These are phyloP conservation scores for Acronicta alni DNA, from an alignment of 2,888 invertebrate genomes.

Conservation along the genomic window DNA sequence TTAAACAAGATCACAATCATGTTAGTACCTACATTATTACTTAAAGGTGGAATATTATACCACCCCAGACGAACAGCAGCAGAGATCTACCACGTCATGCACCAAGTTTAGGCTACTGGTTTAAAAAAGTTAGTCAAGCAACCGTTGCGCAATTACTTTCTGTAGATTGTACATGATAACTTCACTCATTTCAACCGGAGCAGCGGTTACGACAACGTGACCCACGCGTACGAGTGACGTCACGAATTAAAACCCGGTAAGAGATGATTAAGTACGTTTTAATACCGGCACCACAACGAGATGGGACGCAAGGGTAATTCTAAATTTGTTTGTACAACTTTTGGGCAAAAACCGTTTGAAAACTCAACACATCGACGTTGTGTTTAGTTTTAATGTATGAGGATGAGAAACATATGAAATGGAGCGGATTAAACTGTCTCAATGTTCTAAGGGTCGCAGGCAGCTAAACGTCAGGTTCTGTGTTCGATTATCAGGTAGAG, in stretches of 20 bases:
- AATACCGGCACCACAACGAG: constrained; percentile 44
- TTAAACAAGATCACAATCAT: too few relatives aligned
- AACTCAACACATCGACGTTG: constrained; percentile 11
- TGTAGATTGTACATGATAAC: constrained; percentile 6
- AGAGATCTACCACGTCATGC: too few relatives aligned
- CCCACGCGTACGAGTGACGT: constrained; percentile 43
- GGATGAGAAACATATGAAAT: background rate
- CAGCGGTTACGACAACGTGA: constrained; percentile 16
- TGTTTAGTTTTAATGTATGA: background rate
- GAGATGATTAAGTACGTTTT: constrained; percentile 53
- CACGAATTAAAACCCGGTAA: constrained; percentile 48
- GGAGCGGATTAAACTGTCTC: background rate
- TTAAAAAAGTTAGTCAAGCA: background rate
- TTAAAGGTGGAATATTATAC: too few relatives aligned
- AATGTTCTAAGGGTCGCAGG: too few relatives aligned
- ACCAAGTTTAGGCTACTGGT: too few relatives aligned
- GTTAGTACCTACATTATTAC: too few relatives aligned
- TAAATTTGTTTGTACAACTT: constrained; percentile 40
- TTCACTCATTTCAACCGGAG: constrained; percentile 3
- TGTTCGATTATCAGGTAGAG: too few relatives aligned
- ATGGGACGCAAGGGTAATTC: constrained; percentile 27
- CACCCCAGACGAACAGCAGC: too few relatives aligned
- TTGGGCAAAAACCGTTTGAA: constrained; percentile 21
- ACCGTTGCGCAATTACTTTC: constrained; percentile 14
- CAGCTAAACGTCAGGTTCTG: too few relatives aligned